Base-by-base conservation (phyloP, 1,140 invertebrate species). In the Heliothis subflexa region DNA sequence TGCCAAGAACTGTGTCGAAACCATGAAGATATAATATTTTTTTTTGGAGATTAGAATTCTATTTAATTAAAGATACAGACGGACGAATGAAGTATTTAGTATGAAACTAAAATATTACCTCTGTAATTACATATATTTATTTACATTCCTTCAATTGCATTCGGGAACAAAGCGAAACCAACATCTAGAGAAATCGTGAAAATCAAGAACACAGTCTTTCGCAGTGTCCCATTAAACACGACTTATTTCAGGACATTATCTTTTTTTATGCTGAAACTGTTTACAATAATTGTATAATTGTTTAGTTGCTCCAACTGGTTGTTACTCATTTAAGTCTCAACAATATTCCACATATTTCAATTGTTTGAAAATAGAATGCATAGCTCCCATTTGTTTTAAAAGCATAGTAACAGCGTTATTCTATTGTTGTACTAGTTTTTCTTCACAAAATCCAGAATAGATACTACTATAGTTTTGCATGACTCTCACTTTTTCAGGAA, bases 231-330 rank as follows among this genome's bases (percentile, higher is more conserved):
- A 1, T 1, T 25, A 25, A 25, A 25, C 21, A 25, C 21, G 21
- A 25, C 21, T 25, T 25, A 25, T 25, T 25, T 25, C n/a, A n/a
- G n/a, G n/a, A n/a, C n/a, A n/a, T n/a, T n/a, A n/a, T 25, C 2
- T 25, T 25, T 25, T 25, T 25, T 25, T 2, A 2, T 25, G 21
- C 2, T 25, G 21, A 25, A 45, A 28, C 3, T 70, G 66, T 70
- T 70, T 70, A 52, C 21, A 28, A 25, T 25, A 25, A 25, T 49
- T 16, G 2, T 10, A 70, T 11, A 11, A 28, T 52, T 70, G 50
- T 57, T 73, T 73, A 61, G n/a, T 33, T 62, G n/a, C 49, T 75
- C 55, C 13, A 16, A 50, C 16, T 28, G 18, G 21, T 47, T 76
- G 74, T 66, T 76, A 16, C 40, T 70, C 49, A 40, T 77, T 68